Conservation (phyloP, 2,888 invertebrate species). For the Athetis lepigone region DNA sequence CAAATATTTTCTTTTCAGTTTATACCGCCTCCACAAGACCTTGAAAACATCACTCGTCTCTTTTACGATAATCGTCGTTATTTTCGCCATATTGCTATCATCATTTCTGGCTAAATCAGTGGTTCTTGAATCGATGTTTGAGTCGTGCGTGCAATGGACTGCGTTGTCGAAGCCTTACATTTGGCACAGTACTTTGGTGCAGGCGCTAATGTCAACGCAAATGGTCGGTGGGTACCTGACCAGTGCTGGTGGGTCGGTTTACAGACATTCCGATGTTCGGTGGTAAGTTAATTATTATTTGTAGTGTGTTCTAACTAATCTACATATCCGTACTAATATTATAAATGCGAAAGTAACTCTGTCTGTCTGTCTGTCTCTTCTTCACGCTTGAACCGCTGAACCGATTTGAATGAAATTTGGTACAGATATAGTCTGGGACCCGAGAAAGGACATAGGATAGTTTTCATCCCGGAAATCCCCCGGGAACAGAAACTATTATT, state of each 20-base stretch:
- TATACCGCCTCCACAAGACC: slow-evolving; percentile 88
- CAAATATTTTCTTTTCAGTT: slow-evolving; percentile 72
- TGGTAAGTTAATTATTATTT: slow-evolving; percentile 85
- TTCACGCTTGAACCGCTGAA: too few relatives aligned
- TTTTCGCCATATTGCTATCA: slow-evolving; percentile 78
- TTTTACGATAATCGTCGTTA: slow-evolving; percentile 78
- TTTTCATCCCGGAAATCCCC: too few relatives aligned
- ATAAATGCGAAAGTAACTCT: too few relatives aligned
- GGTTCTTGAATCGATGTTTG: slow-evolving; percentile 76
- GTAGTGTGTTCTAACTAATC: too few relatives aligned
- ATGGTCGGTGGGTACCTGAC: slow-evolving; percentile 92
- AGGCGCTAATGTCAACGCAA: slow-evolving; percentile 92
- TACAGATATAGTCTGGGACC: too few relatives aligned
- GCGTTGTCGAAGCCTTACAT: slow-evolving; percentile 80
- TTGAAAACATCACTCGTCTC: slow-evolving; percentile 83
- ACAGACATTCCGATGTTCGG: slow-evolving; percentile 92
- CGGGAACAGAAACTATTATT: too few relatives aligned
- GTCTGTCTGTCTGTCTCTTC: too few relatives aligned
- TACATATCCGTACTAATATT: too few relatives aligned
- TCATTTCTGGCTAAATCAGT: slow-evolving; percentile 80
- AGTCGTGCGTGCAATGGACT: slow-evolving; percentile 84
- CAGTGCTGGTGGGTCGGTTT: slow-evolving; percentile 92
- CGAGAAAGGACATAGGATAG: too few relatives aligned
- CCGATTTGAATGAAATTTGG: too few relatives aligned
- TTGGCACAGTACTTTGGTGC: slow-evolving; percentile 92